phyloP scores from a whole-genome alignment of 1,140 invertebrate species.

The Drosophila lacertosa region DNA sequence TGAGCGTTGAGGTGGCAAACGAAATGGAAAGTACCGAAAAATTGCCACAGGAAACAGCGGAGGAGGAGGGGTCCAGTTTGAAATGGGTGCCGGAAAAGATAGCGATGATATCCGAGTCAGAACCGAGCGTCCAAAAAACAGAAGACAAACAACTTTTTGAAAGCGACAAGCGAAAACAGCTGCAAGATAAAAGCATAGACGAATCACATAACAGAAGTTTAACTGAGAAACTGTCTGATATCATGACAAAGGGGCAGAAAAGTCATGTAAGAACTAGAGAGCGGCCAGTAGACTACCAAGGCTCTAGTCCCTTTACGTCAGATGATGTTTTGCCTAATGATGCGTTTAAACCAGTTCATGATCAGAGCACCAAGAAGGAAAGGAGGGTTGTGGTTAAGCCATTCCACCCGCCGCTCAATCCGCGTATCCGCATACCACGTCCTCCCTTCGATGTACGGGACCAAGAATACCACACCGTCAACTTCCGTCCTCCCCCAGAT shows the following conservation, averaged over 20 bases:
- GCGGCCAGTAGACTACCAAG: not conserved
- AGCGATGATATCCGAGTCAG: not conserved
- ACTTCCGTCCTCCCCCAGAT: constrained; percentile 11
- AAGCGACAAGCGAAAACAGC: not conserved
- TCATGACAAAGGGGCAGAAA: not conserved
- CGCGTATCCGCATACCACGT: constrained; percentile 51
- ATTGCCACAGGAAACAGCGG: no score
- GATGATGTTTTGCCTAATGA: not conserved
- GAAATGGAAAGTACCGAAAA: not conserved
- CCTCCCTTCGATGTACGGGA: constrained; percentile 70
- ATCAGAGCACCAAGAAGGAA: not conserved
- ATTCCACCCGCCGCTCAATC: constrained; percentile 62
- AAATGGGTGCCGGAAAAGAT: not conserved
- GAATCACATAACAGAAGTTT: not conserved
- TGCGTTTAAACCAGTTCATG: no score
- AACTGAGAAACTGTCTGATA: not conserved
- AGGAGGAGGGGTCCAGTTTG: not conserved
- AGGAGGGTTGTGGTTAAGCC: constrained; percentile 18
- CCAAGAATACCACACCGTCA: constrained; percentile 60
- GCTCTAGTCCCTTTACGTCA: not conserved
- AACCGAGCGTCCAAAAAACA: not conserved
- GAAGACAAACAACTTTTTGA: not conserved
- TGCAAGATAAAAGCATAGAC: no score
- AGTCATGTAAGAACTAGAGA: not conserved
- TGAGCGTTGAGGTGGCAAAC: not conserved